Conservation (phyloP, 1,140 invertebrate genomes). For the Araneus ventricosus region DNA sequence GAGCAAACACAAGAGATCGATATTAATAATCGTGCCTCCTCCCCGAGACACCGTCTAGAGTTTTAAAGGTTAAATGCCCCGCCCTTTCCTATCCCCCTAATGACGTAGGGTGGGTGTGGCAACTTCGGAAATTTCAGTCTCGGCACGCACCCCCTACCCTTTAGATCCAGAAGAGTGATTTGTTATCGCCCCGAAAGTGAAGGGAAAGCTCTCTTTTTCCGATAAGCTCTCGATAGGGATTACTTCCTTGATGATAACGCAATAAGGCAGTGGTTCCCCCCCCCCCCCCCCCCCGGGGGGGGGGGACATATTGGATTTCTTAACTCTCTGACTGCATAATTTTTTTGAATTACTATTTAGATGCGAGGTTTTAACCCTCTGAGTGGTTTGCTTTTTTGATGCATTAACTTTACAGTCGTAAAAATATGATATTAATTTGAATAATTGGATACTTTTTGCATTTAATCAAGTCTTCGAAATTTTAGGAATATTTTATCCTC, state of each 20-base stretch:
- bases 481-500: too few relatives aligned
- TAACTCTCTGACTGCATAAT: too few relatives aligned
- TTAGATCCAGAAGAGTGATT: background rate
- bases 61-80: slow-evolving; percentile 28
- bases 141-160: background rate
- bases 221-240: background rate
- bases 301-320: too few relatives aligned
- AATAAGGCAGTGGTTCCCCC: too few relatives aligned
- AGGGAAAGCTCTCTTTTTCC: background rate
- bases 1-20: background rate
- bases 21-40: background rate
- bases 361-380: too few relatives aligned
- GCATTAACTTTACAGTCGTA: too few relatives aligned
- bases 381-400: too few relatives aligned
- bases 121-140: background rate
- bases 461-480: too few relatives aligned
- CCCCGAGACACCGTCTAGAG: background rate
- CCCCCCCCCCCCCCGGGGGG: too few relatives aligned
- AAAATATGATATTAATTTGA: too few relatives aligned
- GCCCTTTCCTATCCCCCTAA: background rate
- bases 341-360: too few relatives aligned
- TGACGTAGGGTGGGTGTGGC: slow-evolving; percentile 22
- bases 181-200: background rate
- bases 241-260: background rate
- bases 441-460: too few relatives aligned